Percentiles rank a stretch among this genome's conserved stretches.
Evolutionary conservation across 2,113 vertebrate genomes (phyloP).

Genomic region (Dolichotis patagonum): DNA sequence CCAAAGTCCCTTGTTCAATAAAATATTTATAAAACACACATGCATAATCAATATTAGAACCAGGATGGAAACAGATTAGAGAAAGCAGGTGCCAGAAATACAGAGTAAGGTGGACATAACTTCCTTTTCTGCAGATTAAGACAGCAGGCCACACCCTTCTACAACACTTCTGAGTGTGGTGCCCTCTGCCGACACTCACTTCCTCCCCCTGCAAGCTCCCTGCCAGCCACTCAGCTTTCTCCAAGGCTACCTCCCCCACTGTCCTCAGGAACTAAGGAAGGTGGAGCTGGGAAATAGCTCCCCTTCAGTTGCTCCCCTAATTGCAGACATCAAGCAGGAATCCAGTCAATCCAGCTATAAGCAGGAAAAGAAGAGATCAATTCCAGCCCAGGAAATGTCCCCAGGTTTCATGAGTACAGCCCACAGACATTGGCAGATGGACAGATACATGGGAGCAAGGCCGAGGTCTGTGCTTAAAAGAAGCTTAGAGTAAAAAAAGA

Average conservation of each 20-base stretch:
- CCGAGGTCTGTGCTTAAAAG: neutral
- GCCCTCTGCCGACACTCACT: neutral
- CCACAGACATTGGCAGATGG: neutral
- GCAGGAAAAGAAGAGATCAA: neutral
- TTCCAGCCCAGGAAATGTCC: neutral
- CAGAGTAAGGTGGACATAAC: neutral
- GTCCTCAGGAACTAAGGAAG: neutral
- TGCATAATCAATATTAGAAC: neutral
- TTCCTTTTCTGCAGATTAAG: neutral
- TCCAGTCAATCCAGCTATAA: slow-evolving; percentile 3
- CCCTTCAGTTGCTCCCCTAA: slow-evolving; percentile 30
- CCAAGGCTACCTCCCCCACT: neutral
- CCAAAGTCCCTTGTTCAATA: neutral
- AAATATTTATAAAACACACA: neutral
- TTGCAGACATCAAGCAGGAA: slow-evolving; percentile 35
- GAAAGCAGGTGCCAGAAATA: neutral
- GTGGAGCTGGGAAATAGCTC: neutral
- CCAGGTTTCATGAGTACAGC: neutral
- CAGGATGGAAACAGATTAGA: neutral
- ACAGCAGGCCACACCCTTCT: too few species aligned
- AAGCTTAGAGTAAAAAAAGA: neutral
- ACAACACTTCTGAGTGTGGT: neutral
- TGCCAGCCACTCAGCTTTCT: neutral
- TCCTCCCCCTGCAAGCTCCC: neutral
- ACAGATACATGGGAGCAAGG: neutral